Base-by-base conservation (phyloP, 1,140 invertebrate species). In the Asobara japonica region DNA sequence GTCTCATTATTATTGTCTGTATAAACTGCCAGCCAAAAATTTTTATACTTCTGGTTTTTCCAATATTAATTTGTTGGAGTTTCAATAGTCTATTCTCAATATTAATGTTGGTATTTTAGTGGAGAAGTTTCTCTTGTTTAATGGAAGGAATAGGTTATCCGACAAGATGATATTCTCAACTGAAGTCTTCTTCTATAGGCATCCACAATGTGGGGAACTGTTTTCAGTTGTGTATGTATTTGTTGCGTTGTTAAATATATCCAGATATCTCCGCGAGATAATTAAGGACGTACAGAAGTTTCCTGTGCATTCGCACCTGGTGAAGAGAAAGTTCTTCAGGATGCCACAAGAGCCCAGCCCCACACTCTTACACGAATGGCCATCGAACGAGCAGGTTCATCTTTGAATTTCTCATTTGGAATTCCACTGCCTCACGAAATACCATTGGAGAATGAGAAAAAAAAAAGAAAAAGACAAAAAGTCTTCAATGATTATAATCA, bases 391-490 rank as follows among this genome's bases (percentile, higher is more conserved):
- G 33, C 64, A 65, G 64, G 64, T 65, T 65, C 64, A 65, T 65
- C 64, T 65, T 65, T 22, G 64, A 38, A 65, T 65, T 65, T 36
- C 64, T 38, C 33, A 65, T 65, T 65, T 22, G 33, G 16, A 65
- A 65, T 65, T 33, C 64, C 20, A 38, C 33, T 36, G 33, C 31
- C 13, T 10, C 30, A 65, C 22, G 31, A 22, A 65, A 65, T 36
- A 38, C 64, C 30, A 65, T 56, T 56, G 3, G 51, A 22, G 6
- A 18, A 56, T 5, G 41, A n/a, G 11, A 56, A 51, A 51, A 4
- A 51, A 20, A 56, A 56, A 56, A n/a, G n/a, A n/a, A n/a, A 56
- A 25, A 56, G 3, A 56, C 20, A 56, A 56, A 56, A 22, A 56
- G 18, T 10, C 41, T 25, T 16, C 10, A 22, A 65, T 65, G 33